Evolutionary conservation across 2,113 vertebrate species (phyloP), one percentile per base, ranked within the genome.

Genomic region (Clupea harengus): DNA sequence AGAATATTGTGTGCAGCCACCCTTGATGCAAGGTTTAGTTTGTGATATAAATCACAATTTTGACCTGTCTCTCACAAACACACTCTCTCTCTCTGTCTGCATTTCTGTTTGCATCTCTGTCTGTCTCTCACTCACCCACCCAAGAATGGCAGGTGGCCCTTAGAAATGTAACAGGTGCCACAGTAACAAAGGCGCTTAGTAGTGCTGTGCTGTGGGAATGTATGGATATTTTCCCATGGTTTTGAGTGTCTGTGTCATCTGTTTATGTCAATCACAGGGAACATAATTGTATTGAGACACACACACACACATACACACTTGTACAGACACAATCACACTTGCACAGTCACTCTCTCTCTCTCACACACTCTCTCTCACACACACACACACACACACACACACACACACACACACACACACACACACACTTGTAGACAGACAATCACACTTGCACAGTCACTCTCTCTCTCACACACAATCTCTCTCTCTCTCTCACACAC

Each of bases 121-220:
- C 72, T 5, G 72, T 28, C 64, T 44, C 28, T 39, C 72, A 39
- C 60, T 25, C 1, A 78, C 72, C 28, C 72, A 39, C 13, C 15
- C 1, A 39, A 39, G 39, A 39, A 78, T 78, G 72, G 28, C 72
- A 78, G 72, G 72, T 78, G 72, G 72, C 17, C 72, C 13, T 75
- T 60, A 60, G 54, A 60, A 60, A 32, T 78, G 72, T 78, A 78
- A 78, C 72, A 78, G 72, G 72, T 78, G 72, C 72, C 4, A 39
- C 72, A 78, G 10, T 2, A 78, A 78, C 72, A 78, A 78, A 78
- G 72, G 11, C 2, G 28, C 20, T 17, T 28, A 78, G 28, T 75
- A 28, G 72, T 78, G 64, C n/a, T 67, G 2, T n/a, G 28, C 2
- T 3, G 64, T 10, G 64, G 25, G 0, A 2, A 8, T 25, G 25